Evolutionary conservation across 2,113 vertebrate genomes (phyloP).

Genomic region (Gavialis gangeticus): DNA sequence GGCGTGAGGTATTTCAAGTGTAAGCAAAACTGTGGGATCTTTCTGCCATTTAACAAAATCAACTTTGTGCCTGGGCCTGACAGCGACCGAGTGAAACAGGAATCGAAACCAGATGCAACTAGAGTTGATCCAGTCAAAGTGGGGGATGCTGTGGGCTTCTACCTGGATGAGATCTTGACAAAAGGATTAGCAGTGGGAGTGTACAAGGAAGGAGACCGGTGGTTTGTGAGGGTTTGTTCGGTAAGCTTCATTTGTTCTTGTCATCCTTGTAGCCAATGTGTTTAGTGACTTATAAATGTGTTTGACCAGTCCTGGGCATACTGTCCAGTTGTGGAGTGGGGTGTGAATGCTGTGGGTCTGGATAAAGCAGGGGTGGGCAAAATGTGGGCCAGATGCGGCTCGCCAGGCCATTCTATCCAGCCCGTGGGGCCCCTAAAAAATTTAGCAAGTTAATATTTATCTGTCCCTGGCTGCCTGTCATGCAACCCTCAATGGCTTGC

Average conservation of each 20-base stretch:
- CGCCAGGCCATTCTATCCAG: not conserved
- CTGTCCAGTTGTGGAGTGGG: too few species aligned
- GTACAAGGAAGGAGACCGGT: not conserved
- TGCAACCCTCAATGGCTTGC: too few species aligned
- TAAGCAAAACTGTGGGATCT: constrained; percentile 76
- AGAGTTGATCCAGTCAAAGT: constrained; percentile 30
- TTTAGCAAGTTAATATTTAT: too few species aligned
- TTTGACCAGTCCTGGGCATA: not conserved
- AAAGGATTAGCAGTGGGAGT: constrained; percentile 81
- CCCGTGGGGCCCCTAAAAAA: too few species aligned
- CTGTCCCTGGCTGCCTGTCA: too few species aligned
- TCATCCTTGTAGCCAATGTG: too few species aligned
- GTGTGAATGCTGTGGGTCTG: fast-evolving
- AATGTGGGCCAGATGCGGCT: not conserved
- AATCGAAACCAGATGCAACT: fast-evolving
- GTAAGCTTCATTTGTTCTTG: constrained; percentile 22
- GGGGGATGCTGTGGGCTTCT: constrained; percentile 85
- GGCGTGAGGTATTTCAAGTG: constrained; percentile 70
- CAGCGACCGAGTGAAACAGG: not conserved
- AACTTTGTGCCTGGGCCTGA: not conserved
- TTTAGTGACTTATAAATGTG: not conserved
- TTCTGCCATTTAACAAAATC: constrained; percentile 81
- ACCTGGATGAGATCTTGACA: constrained; percentile 48
- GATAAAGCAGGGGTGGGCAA: not conserved
- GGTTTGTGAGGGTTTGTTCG: constrained; percentile 69